phyloP scores from a whole-genome alignment of 2,888 invertebrate genomes.

The Gastracanthus pulcherrimus region DNA sequence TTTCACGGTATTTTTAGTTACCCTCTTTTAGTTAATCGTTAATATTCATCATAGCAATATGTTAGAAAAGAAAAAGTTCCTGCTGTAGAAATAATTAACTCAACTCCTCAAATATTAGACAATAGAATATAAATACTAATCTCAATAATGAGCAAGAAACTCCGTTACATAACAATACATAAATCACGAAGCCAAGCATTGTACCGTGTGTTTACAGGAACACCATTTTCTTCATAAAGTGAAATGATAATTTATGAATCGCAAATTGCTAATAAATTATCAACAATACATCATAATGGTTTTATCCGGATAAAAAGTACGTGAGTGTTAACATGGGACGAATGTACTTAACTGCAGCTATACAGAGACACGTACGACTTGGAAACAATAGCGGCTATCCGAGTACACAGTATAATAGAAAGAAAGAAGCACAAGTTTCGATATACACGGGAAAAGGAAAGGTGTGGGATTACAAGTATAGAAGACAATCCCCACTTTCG shows the following conservation, averaged over 20 bases:
- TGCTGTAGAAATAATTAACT: slow-evolving; percentile 8
- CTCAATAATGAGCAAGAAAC: slow-evolving; percentile 23
- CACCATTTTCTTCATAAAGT: slow-evolving; percentile 18
- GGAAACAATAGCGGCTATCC: slow-evolving; percentile 38
- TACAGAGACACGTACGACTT: not conserved
- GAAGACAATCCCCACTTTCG: slow-evolving; percentile 9
- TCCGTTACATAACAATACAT: slow-evolving; percentile 26
- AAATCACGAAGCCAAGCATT: slow-evolving; percentile 32
- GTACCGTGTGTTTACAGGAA: not conserved
- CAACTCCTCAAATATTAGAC: slow-evolving; percentile 16
- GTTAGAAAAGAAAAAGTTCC: too few species aligned
- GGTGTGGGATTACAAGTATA: slow-evolving; percentile 32
- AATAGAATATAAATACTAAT: slow-evolving; percentile 29
- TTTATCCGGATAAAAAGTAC: slow-evolving; percentile 10
- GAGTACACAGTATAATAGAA: not conserved
- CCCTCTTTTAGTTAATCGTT: too few species aligned
- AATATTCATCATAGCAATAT: too few species aligned
- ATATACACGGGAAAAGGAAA: not conserved
- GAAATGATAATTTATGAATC: slow-evolving; percentile 48
- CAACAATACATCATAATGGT: slow-evolving; percentile 36
- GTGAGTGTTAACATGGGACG: slow-evolving; percentile 18
- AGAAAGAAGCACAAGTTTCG: not conserved
- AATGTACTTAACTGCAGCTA: not conserved
- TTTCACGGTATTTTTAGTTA: too few species aligned
- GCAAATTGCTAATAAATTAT: slow-evolving; percentile 45